Evolutionary conservation across 2,113 vertebrate species (phyloP).

Genomic region (Pitta sordida): DNA sequence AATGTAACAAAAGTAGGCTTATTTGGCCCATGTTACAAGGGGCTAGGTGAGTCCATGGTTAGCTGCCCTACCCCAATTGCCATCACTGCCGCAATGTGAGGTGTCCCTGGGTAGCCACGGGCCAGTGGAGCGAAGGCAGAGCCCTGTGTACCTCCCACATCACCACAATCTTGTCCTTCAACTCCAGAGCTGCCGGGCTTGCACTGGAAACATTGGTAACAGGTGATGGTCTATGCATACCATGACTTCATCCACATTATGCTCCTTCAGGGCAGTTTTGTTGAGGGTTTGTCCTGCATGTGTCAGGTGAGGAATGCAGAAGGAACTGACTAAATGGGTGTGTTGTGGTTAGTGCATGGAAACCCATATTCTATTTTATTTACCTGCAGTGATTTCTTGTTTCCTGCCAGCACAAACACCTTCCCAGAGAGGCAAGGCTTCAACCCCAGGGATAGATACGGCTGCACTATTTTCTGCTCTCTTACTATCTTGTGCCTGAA

Average conservation of each 20-base stretch:
- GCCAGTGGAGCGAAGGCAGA: not conserved
- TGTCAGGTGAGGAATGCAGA: not conserved
- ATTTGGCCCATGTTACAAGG: not conserved
- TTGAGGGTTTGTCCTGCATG: not conserved
- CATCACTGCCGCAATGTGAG: not conserved
- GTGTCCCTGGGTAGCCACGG: not conserved
- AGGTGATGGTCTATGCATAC: not conserved
- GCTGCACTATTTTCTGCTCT: not conserved
- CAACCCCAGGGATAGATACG: not conserved
- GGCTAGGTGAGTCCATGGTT: not conserved
- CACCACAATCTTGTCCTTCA: fast-evolving
- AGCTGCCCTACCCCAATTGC: not conserved
- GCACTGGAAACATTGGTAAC: not conserved
- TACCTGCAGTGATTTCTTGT: not conserved
- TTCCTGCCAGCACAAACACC: not conserved
- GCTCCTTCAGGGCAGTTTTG: not conserved
- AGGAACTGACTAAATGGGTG: not conserved
- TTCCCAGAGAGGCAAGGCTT: not conserved
- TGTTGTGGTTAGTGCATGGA: not conserved
- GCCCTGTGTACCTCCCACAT: not conserved
- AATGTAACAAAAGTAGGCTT: not conserved
- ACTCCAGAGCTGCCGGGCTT: not conserved
- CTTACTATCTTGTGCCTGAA: not conserved
- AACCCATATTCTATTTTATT: not conserved
- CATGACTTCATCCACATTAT: fast-evolving